Conservation (phyloP, 2,888 invertebrate species). For the Lithophane leautieri region DNA sequence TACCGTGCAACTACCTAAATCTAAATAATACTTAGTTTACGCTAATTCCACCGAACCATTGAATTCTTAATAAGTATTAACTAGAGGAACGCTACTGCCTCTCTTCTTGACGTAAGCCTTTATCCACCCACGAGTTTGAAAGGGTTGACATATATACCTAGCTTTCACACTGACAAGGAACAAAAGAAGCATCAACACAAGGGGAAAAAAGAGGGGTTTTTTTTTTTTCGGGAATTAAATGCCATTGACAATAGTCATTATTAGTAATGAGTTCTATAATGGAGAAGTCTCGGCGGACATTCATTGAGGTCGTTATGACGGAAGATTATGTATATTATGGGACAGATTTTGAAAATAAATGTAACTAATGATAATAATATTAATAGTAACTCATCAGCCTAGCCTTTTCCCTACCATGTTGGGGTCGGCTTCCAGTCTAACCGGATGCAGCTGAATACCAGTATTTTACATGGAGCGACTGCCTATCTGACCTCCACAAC, state of each 20-base stretch:
- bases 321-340: neutral
- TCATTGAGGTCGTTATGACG: neutral
- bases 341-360: neutral
- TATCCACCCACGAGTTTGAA: neutral
- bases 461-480: no score
- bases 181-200: conserved; percentile 8
- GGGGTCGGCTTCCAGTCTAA: no score
- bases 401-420: no score
- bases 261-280: conserved; percentile 11
- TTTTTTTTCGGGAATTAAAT: neutral
- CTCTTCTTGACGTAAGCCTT: neutral
- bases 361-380: no score
- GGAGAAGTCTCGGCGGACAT: neutral
- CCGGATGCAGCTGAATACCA: no score
- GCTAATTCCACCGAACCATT: neutral
- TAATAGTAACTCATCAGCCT: no score
- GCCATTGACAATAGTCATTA: conserved; percentile 7
- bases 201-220: neutral
- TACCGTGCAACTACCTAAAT: neutral
- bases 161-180: neutral
- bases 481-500: no score
- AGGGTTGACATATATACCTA: neutral
- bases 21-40: neutral
- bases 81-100: neutral
- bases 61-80: neutral